phyloP scores from a whole-genome alignment of 2,113 vertebrate species.

The Balaenoptera acutorostrata region DNA sequence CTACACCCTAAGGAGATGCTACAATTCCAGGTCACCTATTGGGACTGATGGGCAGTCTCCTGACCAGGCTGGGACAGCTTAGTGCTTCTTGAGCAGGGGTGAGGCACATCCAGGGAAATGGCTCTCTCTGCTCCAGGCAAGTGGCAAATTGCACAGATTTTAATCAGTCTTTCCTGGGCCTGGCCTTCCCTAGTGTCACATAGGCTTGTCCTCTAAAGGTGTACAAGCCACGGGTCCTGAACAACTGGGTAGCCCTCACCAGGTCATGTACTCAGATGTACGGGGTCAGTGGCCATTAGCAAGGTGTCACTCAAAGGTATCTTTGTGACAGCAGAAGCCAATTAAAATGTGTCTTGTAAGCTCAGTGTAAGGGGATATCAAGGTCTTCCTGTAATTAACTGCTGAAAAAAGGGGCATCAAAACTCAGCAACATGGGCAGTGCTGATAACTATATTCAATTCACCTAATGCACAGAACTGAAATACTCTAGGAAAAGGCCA shows the following conservation, averaged over 20 bases:
- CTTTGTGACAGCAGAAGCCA: slow-evolving; percentile 42
- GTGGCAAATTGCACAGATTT: neutral
- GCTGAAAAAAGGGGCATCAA: neutral
- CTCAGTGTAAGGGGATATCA: slow-evolving; percentile 7
- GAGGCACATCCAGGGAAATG: neutral
- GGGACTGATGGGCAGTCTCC: neutral
- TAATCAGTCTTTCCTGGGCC: neutral
- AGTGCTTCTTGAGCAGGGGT: neutral
- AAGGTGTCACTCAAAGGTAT: slow-evolving; percentile 44
- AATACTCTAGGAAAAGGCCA: neutral
- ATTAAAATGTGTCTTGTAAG: slow-evolving; percentile 56
- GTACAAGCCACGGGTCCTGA: neutral
- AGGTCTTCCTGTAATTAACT: slow-evolving; percentile 53
- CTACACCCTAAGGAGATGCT: neutral
- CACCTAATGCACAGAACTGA: neutral
- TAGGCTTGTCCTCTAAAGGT: neutral
- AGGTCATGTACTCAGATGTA: neutral
- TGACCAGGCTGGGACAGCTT: too few relatives aligned
- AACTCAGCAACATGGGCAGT: slow-evolving; percentile 23
- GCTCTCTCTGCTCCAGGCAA: neutral
- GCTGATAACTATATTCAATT: slow-evolving; percentile 28
- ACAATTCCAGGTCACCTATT: neutral
- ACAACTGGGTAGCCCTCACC: neutral
- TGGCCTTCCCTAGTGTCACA: neutral
- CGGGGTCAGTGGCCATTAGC: slow-evolving; percentile 22